phyloP scores from a whole-genome alignment of 2,888 invertebrate genomes.

The Caenorhabditis plicata region DNA sequence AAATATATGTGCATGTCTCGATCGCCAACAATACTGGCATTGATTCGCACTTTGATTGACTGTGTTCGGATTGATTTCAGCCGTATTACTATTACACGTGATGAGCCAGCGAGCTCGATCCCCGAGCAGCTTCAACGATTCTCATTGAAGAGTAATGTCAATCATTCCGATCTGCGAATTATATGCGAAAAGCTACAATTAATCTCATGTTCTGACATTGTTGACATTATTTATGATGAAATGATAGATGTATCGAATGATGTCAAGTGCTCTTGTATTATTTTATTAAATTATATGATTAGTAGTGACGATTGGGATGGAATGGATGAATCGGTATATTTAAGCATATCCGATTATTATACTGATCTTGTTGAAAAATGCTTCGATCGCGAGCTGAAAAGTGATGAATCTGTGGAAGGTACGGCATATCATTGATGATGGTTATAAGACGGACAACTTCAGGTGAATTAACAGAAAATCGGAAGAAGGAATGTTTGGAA shows the following conservation, averaged over 20 bases:
- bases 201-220: constrained; percentile 10
- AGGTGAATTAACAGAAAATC: too few relatives aligned
- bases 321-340: constrained; percentile 18
- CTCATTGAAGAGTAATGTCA: constrained; percentile 1
- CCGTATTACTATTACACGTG: constrained; percentile 9
- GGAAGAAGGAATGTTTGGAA: constrained; percentile 19
- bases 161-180: neutral
- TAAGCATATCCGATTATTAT: constrained; percentile 20
- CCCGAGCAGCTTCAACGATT: constrained; percentile 5
- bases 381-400: constrained; percentile 1
- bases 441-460: neutral
- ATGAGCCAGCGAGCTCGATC: neutral
- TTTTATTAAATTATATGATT: neutral
- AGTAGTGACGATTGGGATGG: neutral
- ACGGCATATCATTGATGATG: neutral
- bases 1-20: constrained; percentile 10
- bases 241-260: neutral
- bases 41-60: too few relatives aligned
- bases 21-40: too few relatives aligned
- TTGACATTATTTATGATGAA: neutral
- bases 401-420: constrained; percentile 4
- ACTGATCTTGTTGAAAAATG: constrained; percentile 1
- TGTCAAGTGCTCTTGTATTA: neutral
- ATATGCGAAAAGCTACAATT: constrained; percentile 1
- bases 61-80: constrained; percentile 9